Evolutionary conservation across 1,140 invertebrate species (phyloP).

Genomic region (Physella acuta): DNA sequence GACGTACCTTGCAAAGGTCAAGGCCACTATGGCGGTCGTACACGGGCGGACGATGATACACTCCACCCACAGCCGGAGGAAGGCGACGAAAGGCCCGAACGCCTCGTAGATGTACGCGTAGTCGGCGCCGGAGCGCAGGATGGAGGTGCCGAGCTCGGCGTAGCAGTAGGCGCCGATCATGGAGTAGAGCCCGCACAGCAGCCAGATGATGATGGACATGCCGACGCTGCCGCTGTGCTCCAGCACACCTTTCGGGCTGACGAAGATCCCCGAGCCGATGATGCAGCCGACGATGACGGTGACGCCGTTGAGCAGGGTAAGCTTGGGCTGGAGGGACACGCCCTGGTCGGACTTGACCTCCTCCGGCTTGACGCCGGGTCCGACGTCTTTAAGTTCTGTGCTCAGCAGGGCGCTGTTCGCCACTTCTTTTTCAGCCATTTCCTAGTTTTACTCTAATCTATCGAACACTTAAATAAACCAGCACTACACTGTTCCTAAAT

Average conservation of each 20-base stretch:
- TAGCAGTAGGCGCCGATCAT: constrained; percentile 66
- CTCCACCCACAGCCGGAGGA: constrained; percentile 66
- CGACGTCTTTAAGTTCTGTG: too few species aligned
- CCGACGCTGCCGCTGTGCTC: constrained; percentile 80
- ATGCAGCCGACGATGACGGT: constrained; percentile 58
- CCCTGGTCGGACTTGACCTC: not conserved
- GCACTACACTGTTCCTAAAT: too few species aligned
- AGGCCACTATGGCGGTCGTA: constrained; percentile 61
- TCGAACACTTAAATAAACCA: too few species aligned
- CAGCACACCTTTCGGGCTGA: constrained; percentile 88
- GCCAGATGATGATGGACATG: constrained; percentile 84
- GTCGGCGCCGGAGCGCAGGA: constrained; percentile 55
- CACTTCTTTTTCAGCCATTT: too few species aligned
- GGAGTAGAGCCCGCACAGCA: constrained; percentile 77
- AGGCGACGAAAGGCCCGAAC: constrained; percentile 57
- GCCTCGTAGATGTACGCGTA: constrained; percentile 59
- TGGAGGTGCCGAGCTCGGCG: constrained; percentile 57
- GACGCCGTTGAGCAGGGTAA: constrained; percentile 54
- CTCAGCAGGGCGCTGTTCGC: too few species aligned
- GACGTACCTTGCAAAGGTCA: constrained; percentile 59
- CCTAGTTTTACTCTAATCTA: too few species aligned
- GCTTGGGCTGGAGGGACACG: constrained; percentile 49
- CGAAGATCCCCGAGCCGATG: constrained; percentile 84
- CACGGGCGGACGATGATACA: constrained; percentile 74
- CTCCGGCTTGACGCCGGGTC: not conserved